A percentile compares a stretch with the other conserved stretches of the same genome.
Conservation (phyloP, 2,797 vertebrate species). For the Coracias cyanogaster region DNA sequence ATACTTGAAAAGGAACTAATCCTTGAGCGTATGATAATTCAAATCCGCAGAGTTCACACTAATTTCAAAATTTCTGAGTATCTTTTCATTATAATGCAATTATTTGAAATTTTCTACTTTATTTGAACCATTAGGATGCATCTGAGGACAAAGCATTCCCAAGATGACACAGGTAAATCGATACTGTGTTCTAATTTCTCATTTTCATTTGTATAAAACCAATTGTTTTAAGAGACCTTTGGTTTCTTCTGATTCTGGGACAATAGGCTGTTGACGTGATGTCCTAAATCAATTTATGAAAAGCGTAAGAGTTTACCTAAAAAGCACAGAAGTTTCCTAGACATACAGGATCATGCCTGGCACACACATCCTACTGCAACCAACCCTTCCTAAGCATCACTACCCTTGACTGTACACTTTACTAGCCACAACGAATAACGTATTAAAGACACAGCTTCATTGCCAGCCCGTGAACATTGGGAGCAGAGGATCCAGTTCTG, state of each 20-base stretch:
- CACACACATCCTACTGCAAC: neutral
- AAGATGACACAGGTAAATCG: neutral
- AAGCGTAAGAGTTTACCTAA: neutral
- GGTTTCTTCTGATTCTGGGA: neutral
- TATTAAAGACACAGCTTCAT: neutral
- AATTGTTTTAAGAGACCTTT: neutral
- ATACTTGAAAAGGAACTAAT: neutral
- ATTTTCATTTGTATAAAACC: neutral
- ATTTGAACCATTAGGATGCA: neutral
- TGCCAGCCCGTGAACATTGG: neutral
- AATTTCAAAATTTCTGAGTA: neutral
- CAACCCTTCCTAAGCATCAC: neutral
- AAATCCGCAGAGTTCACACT: neutral
- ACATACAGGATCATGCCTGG: neutral
- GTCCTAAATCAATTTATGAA: neutral
- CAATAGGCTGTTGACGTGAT: neutral
- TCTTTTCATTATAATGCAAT: neutral
- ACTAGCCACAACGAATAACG: neutral
- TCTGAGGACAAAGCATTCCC: neutral
- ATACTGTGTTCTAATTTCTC: neutral
- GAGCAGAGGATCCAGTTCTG: neutral
- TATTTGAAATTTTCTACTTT: neutral
- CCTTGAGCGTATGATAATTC: neutral
- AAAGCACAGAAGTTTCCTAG: neutral
- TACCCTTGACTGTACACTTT: neutral